These are phyloP conservation scores for Campylorhamphus procurvoides DNA, from an alignment of 2,113 vertebrate genomes.

Conservation along the genomic window DNA sequence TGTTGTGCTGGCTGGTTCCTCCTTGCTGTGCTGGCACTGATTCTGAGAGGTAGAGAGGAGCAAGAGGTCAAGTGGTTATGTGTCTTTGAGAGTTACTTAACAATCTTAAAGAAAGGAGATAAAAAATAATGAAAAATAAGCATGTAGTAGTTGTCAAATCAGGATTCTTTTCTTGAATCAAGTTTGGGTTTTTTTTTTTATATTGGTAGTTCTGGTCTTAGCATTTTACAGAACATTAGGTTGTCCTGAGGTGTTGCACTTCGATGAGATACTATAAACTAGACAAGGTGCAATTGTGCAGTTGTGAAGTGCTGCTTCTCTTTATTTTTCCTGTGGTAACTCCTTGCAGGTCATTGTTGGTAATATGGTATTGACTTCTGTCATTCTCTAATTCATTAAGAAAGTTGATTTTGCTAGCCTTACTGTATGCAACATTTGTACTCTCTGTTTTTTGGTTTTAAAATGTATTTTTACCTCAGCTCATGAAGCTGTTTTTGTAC, in stretches of 20 bases:
- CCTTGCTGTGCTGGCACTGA: not conserved
- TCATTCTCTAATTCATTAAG: not conserved
- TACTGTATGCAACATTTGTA: not conserved
- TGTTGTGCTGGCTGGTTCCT: not conserved
- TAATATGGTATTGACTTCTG: not conserved
- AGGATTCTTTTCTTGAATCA: not conserved
- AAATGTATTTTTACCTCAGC: not conserved
- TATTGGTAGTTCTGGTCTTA: not conserved
- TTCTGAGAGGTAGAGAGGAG: not conserved
- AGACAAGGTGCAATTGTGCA: not conserved
- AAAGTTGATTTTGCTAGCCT: not conserved
- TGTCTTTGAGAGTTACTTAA: not conserved
- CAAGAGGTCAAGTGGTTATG: not conserved
- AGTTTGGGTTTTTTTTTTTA: not conserved
- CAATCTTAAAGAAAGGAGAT: not conserved
- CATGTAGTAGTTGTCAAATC: not conserved
- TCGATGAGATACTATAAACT: not conserved
- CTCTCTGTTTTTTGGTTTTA: not conserved
- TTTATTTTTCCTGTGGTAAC: not conserved
- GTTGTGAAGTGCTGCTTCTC: not conserved
- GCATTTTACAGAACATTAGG: not conserved
- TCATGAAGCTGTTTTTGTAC: not conserved
- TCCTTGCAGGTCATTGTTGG: not conserved
- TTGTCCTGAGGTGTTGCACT: not conserved
- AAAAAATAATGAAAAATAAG: not conserved